Conservation (phyloP, 2,888 invertebrate species). For the Agrochola macilenta region DNA sequence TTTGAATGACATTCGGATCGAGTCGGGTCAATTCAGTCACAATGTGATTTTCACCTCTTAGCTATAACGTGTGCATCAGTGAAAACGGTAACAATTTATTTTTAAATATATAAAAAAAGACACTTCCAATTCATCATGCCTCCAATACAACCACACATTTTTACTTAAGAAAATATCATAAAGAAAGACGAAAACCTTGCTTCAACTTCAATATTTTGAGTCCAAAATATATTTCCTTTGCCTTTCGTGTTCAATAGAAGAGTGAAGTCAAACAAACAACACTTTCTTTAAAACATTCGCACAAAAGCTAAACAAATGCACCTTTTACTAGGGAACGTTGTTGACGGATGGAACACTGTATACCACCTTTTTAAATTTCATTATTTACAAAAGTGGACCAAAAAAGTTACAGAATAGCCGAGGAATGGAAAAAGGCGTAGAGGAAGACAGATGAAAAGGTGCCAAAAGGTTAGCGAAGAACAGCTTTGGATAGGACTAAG, state of each 20-base stretch:
- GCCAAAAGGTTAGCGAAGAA: background rate
- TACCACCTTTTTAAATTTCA: background rate
- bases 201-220: constrained; percentile 21
- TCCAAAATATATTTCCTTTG: constrained; percentile 37
- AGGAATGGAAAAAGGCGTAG: background rate
- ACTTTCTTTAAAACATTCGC: constrained; percentile 43
- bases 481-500: background rate
- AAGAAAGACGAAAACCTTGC: constrained; percentile 1
- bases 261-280: constrained; percentile 39
- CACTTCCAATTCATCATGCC: background rate
- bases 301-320: constrained; percentile 53
- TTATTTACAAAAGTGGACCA: too few species aligned
- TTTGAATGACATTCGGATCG: too few species aligned
- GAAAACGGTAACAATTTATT: too few species aligned
- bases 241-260: constrained; percentile 40
- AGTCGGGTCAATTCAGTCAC: too few species aligned
- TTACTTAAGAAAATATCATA: background rate
- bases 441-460: background rate
- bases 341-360: constrained; percentile 37
- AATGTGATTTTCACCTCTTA: too few species aligned
- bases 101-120: too few species aligned
- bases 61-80: too few species aligned
- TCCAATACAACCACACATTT: background rate
- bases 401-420: background rate
- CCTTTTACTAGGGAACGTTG: constrained; percentile 11